Evolutionary conservation across 2,888 invertebrate species (phyloP).

Genomic region (Germaria angustata): DNA sequence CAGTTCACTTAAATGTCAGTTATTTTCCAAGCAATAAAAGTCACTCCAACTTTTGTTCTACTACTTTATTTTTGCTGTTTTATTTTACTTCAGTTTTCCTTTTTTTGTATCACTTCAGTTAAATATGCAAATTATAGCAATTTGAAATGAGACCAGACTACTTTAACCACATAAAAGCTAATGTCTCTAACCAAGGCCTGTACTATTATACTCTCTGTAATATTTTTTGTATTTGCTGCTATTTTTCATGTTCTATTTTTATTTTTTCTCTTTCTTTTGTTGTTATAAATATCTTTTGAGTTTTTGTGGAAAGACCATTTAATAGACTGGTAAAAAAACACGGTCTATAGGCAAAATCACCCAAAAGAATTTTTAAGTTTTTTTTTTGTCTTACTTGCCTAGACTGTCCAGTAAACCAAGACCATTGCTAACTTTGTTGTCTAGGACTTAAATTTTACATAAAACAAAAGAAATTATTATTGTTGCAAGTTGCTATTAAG

Average conservation of each 20-base stretch:
- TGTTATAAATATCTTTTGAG: constrained; percentile 52
- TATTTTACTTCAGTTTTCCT: not conserved
- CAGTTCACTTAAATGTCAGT: constrained; percentile 62
- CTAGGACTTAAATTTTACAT: constrained; percentile 1
- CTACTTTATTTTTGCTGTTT: not conserved
- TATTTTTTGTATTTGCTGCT: constrained; percentile 27
- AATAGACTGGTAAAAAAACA: constrained; percentile 49
- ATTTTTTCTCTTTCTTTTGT: not conserved
- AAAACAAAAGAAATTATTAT: constrained; percentile 16
- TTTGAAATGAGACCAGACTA: constrained; percentile 65
- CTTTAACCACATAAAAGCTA: constrained; percentile 61
- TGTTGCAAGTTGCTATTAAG: constrained; percentile 5
- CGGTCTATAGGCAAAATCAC: constrained; percentile 48
- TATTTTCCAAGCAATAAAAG: constrained; percentile 60
- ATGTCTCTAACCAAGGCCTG: constrained; percentile 38
- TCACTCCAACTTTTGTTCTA: constrained; percentile 43
- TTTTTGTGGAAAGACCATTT: constrained; percentile 52
- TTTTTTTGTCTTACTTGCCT: not conserved
- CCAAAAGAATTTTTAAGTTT: not conserved
- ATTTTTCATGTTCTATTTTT: not conserved
- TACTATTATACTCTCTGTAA: constrained; percentile 1
- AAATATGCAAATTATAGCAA: constrained; percentile 67
- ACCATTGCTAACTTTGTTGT: not conserved
- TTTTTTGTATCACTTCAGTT: constrained; percentile 32
- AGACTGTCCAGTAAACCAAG: not conserved